A percentile compares a stretch with the other conserved stretches of the same genome.
phyloP scores from a whole-genome alignment of 2,797 vertebrate species.

The Pelodytes ibericus region DNA sequence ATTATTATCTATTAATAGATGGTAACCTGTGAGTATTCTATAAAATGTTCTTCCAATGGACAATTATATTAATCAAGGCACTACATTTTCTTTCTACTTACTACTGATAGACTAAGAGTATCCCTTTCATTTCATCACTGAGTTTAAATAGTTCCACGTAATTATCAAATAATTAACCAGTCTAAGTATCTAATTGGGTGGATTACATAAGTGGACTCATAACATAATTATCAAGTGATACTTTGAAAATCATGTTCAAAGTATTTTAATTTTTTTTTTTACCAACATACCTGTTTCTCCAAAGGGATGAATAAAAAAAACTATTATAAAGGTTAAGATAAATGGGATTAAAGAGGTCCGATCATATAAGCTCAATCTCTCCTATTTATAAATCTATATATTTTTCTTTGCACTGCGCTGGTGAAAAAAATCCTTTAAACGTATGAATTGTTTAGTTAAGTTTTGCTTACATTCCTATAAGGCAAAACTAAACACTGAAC shows the following conservation, averaged over 20 bases:
- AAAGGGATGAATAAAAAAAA: not conserved
- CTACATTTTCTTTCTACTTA: not conserved
- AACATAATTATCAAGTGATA: conserved; percentile 51
- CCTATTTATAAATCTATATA: too few species aligned
- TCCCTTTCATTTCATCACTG: conserved; percentile 36
- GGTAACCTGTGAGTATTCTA: too few species aligned
- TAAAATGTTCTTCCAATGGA: not conserved
- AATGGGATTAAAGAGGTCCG: too few species aligned
- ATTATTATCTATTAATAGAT: too few species aligned
- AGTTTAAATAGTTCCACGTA: conserved; percentile 32
- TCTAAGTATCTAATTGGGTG: conserved; percentile 17
- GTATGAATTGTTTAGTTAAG: too few species aligned
- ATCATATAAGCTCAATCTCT: too few species aligned
- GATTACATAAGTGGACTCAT: conserved; percentile 42
- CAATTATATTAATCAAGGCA: not conserved
- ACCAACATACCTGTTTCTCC: not conserved
- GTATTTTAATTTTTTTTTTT: too few species aligned
- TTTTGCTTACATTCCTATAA: too few species aligned
- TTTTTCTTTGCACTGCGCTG: too few species aligned
- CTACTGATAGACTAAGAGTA: not conserved
- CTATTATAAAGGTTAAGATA: too few species aligned
- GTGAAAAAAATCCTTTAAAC: too few species aligned
- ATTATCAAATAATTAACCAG: conserved; percentile 47
- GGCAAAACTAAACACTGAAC: too few species aligned
- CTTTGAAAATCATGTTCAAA: conserved; percentile 3